Conservation (phyloP, 2,113 vertebrate species). For the Microtus richardsoni region DNA sequence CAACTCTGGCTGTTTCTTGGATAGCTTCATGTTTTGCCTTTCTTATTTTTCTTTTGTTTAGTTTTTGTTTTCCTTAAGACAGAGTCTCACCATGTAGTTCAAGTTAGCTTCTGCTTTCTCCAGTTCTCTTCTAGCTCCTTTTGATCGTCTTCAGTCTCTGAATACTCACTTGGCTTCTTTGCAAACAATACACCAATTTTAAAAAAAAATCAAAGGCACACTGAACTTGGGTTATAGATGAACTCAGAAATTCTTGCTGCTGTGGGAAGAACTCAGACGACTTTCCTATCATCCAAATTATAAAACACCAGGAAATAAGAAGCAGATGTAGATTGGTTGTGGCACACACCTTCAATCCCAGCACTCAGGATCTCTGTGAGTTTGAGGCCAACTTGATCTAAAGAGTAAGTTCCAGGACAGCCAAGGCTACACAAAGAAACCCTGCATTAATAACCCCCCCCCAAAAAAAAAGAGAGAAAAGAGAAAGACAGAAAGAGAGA, state of each 20-base stretch:
- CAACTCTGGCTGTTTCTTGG: constrained; percentile 3
- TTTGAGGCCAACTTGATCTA: background rate
- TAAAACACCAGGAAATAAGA: constrained; percentile 24
- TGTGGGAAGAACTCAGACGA: background rate
- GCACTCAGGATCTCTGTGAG: background rate
- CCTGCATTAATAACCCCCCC: background rate
- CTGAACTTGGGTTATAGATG: background rate
- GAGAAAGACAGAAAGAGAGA: accelerated
- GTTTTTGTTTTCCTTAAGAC: background rate
- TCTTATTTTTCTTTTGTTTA: background rate
- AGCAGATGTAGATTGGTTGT: background rate
- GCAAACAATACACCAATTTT: background rate
- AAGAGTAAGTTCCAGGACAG: background rate
- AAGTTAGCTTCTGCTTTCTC: background rate
- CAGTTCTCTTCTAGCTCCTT: background rate
- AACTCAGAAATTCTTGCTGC: background rate
- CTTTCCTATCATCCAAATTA: background rate
- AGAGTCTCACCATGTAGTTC: background rate
- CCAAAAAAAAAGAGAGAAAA: background rate
- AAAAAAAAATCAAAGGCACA: background rate
- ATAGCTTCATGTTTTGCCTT: background rate
- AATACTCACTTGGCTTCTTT: background rate
- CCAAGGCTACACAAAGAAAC: background rate
- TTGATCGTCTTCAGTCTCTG: constrained; percentile 16
- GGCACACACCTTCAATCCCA: background rate